Evolutionary conservation across 2,888 invertebrate species (phyloP), one percentile per base, ranked within the genome.

Genomic region (Cheilosia variabilis): DNA sequence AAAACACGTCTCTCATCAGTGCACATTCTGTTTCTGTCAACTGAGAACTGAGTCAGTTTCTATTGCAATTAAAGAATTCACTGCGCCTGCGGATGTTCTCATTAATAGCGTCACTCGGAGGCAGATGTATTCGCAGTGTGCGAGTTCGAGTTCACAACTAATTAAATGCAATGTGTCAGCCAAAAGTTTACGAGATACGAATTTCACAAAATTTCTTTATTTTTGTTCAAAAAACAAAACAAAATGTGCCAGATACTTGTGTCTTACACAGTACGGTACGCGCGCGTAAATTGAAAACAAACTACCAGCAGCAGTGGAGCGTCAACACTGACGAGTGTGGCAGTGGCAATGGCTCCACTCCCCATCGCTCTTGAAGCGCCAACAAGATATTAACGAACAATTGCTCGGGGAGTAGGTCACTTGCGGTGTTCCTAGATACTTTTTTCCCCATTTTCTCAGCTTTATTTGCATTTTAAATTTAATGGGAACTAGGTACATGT

Each of bases 401-500:
- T 57, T 75, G 63, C 63, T 41, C 34, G 19, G 58, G 58, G 78
- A 79, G 71, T 79, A 72, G 78, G 78, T 79, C 78, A 79, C 71
- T 71, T 41, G 71, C 78, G 76, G 66, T 66, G 76, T 41, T 66
- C 52, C 47, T 22, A 22, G 22, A 37, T 37, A 37, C 22, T 52
- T 52, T 37, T 52, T 34, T 22, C 24, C 37, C 52, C 24, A n/a
- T 53, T 57, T 71, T 50, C 53, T 41, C 4, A 34, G 13, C 47
- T 37, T 66, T 50, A 78, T 78, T 78, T 78, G 63, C 69, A 71
- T 78, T 58, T 71, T 65, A 50, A 71, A 71, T 58, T 71, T 65
- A 50, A 78, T 78, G 78, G 53, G 57, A 68, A 50, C 53, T 55
- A 34, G 47, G 7, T 75, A 60, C 68, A 60, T 78, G 47, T 71